A percentile compares a stretch with the other conserved stretches of the same genome.
Evolutionary conservation across 2,888 invertebrate species (phyloP).

Genomic region (Nesidiocoris tenuis): DNA sequence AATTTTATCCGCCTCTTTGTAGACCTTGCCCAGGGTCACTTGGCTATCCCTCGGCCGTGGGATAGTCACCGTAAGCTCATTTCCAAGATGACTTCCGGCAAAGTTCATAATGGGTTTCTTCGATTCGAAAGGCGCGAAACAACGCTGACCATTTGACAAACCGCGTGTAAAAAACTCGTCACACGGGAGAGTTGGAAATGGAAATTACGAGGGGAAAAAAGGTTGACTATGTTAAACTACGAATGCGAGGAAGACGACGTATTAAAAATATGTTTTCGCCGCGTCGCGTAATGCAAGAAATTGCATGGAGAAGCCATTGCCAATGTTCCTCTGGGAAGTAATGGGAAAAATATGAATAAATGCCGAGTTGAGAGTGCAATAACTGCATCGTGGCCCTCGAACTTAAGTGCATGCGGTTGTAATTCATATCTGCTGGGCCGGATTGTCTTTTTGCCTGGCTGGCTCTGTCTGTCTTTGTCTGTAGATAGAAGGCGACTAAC

Average conservation of each 20-base stretch:
- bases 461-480: neutral
- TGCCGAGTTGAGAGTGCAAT: slow-evolving; percentile 31
- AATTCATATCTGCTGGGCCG: slow-evolving; percentile 17
- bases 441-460: neutral
- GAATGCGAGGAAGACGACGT: neutral
- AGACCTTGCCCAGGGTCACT: too few species aligned
- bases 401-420: slow-evolving; percentile 21
- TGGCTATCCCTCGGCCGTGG: too few species aligned
- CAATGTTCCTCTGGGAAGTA: neutral
- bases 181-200: neutral
- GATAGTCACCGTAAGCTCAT: too few species aligned
- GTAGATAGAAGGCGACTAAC: neutral
- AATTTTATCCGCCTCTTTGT: too few species aligned
- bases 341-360: slow-evolving; percentile 25
- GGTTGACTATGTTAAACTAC: neutral
- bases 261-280: slow-evolving; percentile 20
- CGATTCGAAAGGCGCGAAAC: neutral
- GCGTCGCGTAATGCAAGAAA: too few species aligned
- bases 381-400: slow-evolving; percentile 1
- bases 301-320: neutral
- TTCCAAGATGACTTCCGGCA: neutral
- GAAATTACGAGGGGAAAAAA: slow-evolving; percentile 3
- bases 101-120: neutral
- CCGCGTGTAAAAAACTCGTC: neutral
- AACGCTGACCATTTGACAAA: neutral